phyloP scores from a whole-genome alignment of 1,140 invertebrate species.

The Leptopilina boulardi region DNA sequence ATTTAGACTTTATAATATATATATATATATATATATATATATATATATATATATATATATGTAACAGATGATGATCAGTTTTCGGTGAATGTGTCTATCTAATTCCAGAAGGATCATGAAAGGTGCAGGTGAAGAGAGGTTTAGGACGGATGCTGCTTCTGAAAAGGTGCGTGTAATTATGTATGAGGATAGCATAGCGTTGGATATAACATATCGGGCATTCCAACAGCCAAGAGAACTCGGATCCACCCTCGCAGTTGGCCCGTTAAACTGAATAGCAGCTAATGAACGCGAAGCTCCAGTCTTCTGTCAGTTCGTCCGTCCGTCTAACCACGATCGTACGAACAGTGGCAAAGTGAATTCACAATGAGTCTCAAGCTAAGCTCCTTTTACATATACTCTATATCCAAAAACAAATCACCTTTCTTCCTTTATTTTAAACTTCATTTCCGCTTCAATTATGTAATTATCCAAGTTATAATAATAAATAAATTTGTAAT shows the following conservation, averaged over 20 bases:
- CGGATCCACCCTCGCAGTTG: slow-evolving; percentile 72
- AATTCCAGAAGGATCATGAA: slow-evolving; percentile 21
- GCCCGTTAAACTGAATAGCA: slow-evolving; percentile 73
- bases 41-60: too few relatives aligned
- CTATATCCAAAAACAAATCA: slow-evolving; percentile 31
- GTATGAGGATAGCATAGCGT: slow-evolving; percentile 62
- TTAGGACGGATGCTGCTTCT: slow-evolving; percentile 51
- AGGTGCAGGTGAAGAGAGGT: slow-evolving; percentile 32
- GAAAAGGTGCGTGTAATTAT: slow-evolving; percentile 70
- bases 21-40: too few relatives aligned
- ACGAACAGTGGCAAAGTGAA: slow-evolving; percentile 52
- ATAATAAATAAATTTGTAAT: too few relatives aligned
- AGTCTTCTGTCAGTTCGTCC: slow-evolving; percentile 59
- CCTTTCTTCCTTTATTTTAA: background rate
- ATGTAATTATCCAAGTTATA: too few relatives aligned
- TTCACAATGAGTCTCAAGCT: slow-evolving; percentile 30
- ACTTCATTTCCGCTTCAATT: too few relatives aligned
- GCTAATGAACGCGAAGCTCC: slow-evolving; percentile 73
- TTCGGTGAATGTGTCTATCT: slow-evolving; percentile 19
- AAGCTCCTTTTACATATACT: slow-evolving; percentile 20
- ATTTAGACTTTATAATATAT: background rate
- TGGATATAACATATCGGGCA: slow-evolving; percentile 68
- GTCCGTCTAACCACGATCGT: slow-evolving; percentile 57
- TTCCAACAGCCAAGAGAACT: slow-evolving; percentile 70
- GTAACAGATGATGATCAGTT: background rate